Base-by-base conservation (phyloP, 2,888 invertebrate genomes). In the Tetragonula carbonaria region DNA sequence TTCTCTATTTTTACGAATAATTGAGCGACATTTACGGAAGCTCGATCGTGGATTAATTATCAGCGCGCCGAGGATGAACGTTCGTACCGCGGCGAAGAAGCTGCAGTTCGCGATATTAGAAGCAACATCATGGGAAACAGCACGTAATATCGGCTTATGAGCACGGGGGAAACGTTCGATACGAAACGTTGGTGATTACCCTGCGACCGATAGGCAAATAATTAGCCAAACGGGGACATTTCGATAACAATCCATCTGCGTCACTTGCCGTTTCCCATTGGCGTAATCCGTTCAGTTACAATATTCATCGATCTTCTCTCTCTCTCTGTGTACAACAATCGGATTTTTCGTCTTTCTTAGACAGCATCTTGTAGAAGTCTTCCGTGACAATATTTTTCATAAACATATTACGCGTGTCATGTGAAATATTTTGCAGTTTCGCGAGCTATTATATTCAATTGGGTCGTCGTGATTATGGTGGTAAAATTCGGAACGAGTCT, bases 141-240 rank as follows among this genome's bases (percentile, higher is more conserved):
- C 55, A 21, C 59, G 75, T 79, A 77, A 77, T 74, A 82, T 70
- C 65, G 53, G 74, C 57, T 62, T 13, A 53, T 51, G 63, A 73
- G 57, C 50, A 50, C 8, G 53, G 38, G 33, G 11, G 33, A 4
- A 51, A 28, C 45, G 72, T 45, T 73, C 55, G 72, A 73, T 72
- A 23, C 33, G 51, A 57, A 55, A 80, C 66, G 53, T 23, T 51
- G 74, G 63, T 73, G 79, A 83, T 82, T 84, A 84, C 62, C 62
- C 68, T 59, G 73, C 72, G 84, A 79, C 74, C 59, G 85, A 85
- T 85, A 76, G 76, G 68, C 74, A 73, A 79, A 85, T 85, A 76
- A 81, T 81, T 81, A 80, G 70, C 33, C 71, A 50, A 70, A 74
- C 62, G 51, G 11, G 66, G 66, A 66, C 74, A 66, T 74, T 80